Percentiles rank a stretch among this genome's conserved stretches.
Conservation (phyloP, 2,888 invertebrate species). For the Carcina quercana region DNA sequence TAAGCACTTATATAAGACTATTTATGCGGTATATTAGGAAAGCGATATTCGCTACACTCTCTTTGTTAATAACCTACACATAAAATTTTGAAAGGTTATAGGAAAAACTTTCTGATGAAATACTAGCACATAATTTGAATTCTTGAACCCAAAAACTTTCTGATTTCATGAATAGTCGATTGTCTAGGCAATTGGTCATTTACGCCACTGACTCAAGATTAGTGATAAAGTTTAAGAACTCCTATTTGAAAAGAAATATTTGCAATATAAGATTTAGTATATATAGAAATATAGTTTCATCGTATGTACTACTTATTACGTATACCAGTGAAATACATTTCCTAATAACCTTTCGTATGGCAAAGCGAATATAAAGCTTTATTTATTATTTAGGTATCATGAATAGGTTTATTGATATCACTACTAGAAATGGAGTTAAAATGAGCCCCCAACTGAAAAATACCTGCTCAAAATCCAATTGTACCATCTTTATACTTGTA, state of each 20-base stretch:
- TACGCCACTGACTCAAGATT: too few relatives aligned
- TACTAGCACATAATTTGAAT: too few relatives aligned
- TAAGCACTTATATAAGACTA: slow-evolving; percentile 19
- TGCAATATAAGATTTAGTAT: too few relatives aligned
- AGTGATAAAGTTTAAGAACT: too few relatives aligned
- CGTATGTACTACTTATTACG: too few relatives aligned
- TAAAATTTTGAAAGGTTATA: slow-evolving; percentile 19
- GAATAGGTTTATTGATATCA: slow-evolving; percentile 1
- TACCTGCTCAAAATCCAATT: slow-evolving; percentile 66
- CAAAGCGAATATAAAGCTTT: slow-evolving; percentile 31
- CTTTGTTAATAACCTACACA: slow-evolving; percentile 27
- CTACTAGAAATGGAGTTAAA: slow-evolving; percentile 19
- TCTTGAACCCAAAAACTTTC: slow-evolving; percentile 20
- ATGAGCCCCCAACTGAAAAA: slow-evolving; percentile 54
- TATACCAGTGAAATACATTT: slow-evolving; percentile 3
- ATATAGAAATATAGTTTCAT: too few relatives aligned
- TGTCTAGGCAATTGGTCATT: too few relatives aligned
- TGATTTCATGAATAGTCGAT: too few relatives aligned
- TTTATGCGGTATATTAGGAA: slow-evolving; percentile 16
- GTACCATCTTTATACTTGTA: slow-evolving; percentile 62
- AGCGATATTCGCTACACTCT: slow-evolving; percentile 26
- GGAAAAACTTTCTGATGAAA: slow-evolving; percentile 34
- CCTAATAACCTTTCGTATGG: slow-evolving; percentile 14
- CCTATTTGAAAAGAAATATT: too few relatives aligned
- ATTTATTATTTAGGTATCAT: slow-evolving; percentile 13